These are phyloP conservation scores for Chrysolina oricalcia DNA, from an alignment of 2,888 invertebrate genomes.

Conservation along the genomic window DNA sequence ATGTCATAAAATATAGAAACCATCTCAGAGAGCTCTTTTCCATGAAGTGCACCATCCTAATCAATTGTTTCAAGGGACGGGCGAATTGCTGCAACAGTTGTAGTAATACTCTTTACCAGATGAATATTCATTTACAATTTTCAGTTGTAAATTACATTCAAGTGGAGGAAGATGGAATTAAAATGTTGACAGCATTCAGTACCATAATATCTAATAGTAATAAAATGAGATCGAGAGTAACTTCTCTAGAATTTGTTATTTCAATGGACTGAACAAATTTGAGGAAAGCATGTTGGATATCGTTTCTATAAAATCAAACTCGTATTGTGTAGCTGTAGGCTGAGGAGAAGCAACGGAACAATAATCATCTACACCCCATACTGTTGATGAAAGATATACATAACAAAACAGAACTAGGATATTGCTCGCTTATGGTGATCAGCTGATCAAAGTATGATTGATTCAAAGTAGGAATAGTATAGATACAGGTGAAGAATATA, in stretches of 20 bases:
- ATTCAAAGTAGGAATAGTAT: conserved; percentile 13
- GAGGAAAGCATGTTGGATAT: conserved; percentile 28
- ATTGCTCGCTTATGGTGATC: conserved; percentile 20
- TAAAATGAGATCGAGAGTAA: conserved; percentile 22
- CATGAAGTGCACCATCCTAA: not conserved
- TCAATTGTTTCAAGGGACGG: too few relatives aligned
- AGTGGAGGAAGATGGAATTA: not conserved
- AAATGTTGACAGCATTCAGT: conserved; percentile 23
- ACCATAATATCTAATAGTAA: conserved; percentile 17
- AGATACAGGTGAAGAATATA: conserved; percentile 22
- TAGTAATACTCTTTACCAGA: too few relatives aligned
- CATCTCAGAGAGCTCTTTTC: not conserved
- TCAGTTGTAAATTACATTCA: too few relatives aligned
- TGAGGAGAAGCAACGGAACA: conserved; percentile 29
- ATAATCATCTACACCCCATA: conserved; percentile 23
- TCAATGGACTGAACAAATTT: conserved; percentile 21
- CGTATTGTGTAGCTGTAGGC: conserved; percentile 13
- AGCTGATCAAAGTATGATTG: conserved; percentile 30
- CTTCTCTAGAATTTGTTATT: conserved; percentile 15
- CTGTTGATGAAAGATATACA: conserved; percentile 13
- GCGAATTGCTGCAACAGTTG: too few relatives aligned
- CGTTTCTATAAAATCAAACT: conserved; percentile 29
- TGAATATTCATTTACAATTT: too few relatives aligned
- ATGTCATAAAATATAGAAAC: too few relatives aligned
- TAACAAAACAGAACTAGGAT: not conserved